Evolutionary conservation across 2,888 invertebrate species (phyloP).

Genomic region (Buathra laborator): DNA sequence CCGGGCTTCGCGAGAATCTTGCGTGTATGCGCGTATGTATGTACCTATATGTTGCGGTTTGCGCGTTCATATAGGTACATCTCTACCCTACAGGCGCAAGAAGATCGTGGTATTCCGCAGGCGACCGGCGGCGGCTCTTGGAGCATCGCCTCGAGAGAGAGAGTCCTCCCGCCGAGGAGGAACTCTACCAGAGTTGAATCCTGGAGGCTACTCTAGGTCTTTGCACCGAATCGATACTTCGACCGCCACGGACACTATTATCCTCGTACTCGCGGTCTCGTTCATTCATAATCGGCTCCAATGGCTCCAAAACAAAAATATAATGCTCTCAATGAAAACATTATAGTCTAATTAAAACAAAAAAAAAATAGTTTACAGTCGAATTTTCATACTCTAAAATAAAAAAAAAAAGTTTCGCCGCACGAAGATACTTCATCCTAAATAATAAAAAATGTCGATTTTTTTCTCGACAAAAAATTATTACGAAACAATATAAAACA

Average conservation of each 20-base stretch:
- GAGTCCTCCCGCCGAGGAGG: slow-evolving; percentile 48
- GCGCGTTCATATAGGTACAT: not conserved
- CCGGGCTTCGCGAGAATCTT: slow-evolving; percentile 56
- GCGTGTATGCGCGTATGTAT: slow-evolving; percentile 14
- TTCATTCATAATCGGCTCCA: not conserved
- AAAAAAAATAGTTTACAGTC: too few species aligned
- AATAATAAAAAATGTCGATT: too few species aligned
- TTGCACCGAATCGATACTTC: slow-evolving; percentile 63
- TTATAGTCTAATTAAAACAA: too few species aligned
- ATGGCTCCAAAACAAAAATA: not conserved
- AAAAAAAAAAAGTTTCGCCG: too few species aligned
- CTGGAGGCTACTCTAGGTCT: slow-evolving; percentile 65
- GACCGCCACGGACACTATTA: not conserved
- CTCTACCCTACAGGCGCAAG: slow-evolving; percentile 30
- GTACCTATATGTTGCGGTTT: slow-evolving; percentile 1
- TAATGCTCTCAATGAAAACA: too few species aligned
- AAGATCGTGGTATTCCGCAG: slow-evolving; percentile 58
- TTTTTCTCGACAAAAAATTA: too few species aligned
- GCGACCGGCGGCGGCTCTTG: slow-evolving; percentile 42
- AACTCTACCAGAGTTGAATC: slow-evolving; percentile 52
- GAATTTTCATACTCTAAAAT: too few species aligned
- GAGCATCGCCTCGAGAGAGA: slow-evolving; percentile 46
- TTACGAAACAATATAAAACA: not conserved
- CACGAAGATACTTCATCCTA: too few species aligned
- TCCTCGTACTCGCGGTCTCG: not conserved